These are phyloP conservation scores for Odiellus spinosus DNA, from an alignment of 2,888 invertebrate genomes.

Conservation along the genomic window DNA sequence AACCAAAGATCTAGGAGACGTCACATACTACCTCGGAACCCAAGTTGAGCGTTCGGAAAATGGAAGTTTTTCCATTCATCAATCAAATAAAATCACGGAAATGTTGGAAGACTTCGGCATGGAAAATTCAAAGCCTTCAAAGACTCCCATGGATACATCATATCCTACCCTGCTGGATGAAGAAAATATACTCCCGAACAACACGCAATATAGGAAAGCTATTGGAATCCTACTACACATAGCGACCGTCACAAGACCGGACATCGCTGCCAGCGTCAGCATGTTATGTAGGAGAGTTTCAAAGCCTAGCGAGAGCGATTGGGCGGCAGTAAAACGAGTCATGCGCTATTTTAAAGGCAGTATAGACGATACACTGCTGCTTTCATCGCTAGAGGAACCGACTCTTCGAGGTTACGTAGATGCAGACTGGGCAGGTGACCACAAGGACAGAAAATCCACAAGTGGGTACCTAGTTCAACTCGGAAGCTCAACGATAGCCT, in stretches of 20 bases:
- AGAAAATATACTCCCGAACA: not conserved
- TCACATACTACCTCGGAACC: slow-evolving; percentile 4
- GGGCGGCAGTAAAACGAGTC: not conserved
- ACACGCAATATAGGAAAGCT: not conserved
- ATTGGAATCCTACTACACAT: slow-evolving; percentile 13
- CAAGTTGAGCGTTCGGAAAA: not conserved
- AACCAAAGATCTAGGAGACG: not conserved
- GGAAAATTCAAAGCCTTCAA: too few relatives aligned
- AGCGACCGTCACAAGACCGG: slow-evolving; percentile 15
- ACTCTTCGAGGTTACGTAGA: slow-evolving; percentile 8
- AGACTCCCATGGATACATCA: too few relatives aligned
- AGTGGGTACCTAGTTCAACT: slow-evolving; percentile 13
- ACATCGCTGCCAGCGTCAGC: slow-evolving; percentile 13
- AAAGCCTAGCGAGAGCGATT: not conserved
- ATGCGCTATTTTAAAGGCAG: slow-evolving; percentile 3
- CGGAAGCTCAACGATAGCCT: slow-evolving; percentile 2
- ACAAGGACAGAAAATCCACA: slow-evolving; percentile 13
- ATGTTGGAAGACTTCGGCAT: too few relatives aligned
- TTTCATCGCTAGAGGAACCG: not conserved
- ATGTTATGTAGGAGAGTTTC: too few relatives aligned
- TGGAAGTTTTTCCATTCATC: not conserved
- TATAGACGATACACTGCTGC: not conserved
- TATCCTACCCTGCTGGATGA: too few relatives aligned
- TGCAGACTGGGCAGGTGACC: slow-evolving; percentile 15
- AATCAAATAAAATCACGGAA: too few relatives aligned